These are phyloP conservation scores for Allophyes oxyacanthae DNA, from an alignment of 2,888 invertebrate genomes.

Conservation along the genomic window DNA sequence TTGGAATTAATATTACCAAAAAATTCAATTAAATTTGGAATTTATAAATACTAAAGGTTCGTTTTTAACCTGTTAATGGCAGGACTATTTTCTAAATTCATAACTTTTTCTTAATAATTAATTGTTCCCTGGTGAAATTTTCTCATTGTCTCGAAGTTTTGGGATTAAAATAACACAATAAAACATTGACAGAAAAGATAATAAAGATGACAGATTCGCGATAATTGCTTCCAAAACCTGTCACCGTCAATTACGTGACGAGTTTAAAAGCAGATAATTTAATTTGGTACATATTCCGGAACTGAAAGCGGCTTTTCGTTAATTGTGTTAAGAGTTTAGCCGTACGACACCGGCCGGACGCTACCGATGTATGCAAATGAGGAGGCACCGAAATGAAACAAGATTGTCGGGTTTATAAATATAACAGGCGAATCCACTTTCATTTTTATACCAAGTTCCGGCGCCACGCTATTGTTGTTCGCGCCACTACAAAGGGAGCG, in stretches of 20 bases:
- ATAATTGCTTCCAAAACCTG: constrained; percentile 29
- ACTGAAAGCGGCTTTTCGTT: constrained; percentile 48
- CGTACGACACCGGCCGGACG: constrained; percentile 53
- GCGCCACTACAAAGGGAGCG: constrained; percentile 73
- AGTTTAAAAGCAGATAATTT: constrained; percentile 49
- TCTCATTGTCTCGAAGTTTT: constrained; percentile 1
- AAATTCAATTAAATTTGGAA: background rate
- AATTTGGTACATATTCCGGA: constrained; percentile 51
- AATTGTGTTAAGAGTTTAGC: constrained; percentile 66
- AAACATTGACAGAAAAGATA: constrained; percentile 16
- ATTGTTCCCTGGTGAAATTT: constrained; percentile 13
- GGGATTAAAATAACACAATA: background rate
- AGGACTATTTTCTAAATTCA: constrained; percentile 12
- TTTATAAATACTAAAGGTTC: constrained; percentile 1
- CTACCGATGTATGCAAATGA: constrained; percentile 76
- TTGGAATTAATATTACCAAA: background rate
- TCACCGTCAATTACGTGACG: constrained; percentile 29
- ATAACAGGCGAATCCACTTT: constrained; percentile 87
- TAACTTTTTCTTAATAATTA: background rate
- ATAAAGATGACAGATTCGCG: constrained; percentile 9
- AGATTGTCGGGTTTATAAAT: constrained; percentile 85
- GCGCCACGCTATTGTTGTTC: constrained; percentile 78
- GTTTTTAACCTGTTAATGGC: background rate
- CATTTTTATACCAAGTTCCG: constrained; percentile 86
- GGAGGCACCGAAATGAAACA: constrained; percentile 76